Percentiles rank a stretch among this genome's conserved stretches.
phyloP scores from a whole-genome alignment of 2,113 vertebrate genomes.

The Corapipo altera region DNA sequence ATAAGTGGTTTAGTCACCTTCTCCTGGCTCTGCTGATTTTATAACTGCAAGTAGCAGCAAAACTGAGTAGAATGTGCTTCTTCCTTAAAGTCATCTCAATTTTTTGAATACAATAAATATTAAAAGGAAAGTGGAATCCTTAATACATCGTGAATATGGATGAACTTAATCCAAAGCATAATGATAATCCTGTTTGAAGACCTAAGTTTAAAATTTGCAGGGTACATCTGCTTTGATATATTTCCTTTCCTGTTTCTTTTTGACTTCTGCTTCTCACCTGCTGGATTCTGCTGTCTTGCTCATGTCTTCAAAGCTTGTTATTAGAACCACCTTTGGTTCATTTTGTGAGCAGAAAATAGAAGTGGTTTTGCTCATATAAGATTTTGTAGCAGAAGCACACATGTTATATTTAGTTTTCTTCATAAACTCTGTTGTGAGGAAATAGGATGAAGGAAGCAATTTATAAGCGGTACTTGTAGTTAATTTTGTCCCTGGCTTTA shows the following conservation, averaged over 20 bases:
- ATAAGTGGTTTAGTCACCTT: not conserved
- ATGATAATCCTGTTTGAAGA: not conserved
- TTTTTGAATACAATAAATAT: not conserved
- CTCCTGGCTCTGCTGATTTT: not conserved
- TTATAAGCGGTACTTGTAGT: not conserved
- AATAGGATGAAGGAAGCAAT: not conserved
- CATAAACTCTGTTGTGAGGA: not conserved
- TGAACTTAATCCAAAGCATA: not conserved
- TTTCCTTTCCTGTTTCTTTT: not conserved
- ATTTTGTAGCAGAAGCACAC: not conserved
- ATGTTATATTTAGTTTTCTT: not conserved
- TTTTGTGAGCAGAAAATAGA: not conserved
- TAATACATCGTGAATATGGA: not conserved
- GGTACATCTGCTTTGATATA: not conserved
- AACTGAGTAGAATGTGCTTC: fast-evolving
- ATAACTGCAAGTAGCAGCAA: not conserved
- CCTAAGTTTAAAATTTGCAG: not conserved
- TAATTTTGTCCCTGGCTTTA: not conserved
- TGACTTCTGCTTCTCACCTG: not conserved
- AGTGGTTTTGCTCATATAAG: not conserved
- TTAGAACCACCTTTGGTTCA: not conserved
- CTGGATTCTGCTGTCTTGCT: not conserved
- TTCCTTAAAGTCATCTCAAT: not conserved
- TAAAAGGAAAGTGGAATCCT: not conserved
- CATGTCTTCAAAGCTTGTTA: not conserved